Evolutionary conservation across 2,113 vertebrate species (phyloP).

Genomic region (Charina bottae): DNA sequence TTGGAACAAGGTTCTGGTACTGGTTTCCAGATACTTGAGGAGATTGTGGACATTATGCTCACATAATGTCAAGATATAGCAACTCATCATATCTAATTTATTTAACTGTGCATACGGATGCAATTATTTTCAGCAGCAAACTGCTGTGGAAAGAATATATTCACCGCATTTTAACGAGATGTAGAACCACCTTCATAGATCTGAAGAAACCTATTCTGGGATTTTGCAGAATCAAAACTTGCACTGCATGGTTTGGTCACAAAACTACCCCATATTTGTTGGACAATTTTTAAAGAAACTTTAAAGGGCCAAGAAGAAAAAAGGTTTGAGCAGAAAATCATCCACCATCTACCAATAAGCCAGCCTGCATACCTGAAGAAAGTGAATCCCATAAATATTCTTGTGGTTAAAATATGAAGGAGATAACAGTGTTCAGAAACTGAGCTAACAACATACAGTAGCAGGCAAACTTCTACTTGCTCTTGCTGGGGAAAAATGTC

Average conservation of each 20-base stretch:
- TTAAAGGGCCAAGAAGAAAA: not conserved
- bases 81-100: not conserved
- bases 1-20: not conserved
- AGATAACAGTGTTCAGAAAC: not conserved
- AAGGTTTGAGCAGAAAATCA: not conserved
- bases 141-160: not conserved
- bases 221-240: not conserved
- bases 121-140: not conserved
- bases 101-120: not conserved
- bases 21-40: not conserved
- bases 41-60: not conserved
- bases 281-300: not conserved
- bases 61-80: not conserved
- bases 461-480: not conserved
- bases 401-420: not conserved
- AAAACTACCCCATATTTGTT: not conserved
- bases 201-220: not conserved
- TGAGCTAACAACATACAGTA: not conserved
- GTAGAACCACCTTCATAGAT: not conserved
- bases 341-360: not conserved
- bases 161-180: not conserved
- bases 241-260: not conserved
- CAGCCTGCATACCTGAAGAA: not conserved
- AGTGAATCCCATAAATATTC: not conserved
- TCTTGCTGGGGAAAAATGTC: not conserved